phyloP scores from a whole-genome alignment of 2,797 vertebrate species.

The Melanitta fusca region DNA sequence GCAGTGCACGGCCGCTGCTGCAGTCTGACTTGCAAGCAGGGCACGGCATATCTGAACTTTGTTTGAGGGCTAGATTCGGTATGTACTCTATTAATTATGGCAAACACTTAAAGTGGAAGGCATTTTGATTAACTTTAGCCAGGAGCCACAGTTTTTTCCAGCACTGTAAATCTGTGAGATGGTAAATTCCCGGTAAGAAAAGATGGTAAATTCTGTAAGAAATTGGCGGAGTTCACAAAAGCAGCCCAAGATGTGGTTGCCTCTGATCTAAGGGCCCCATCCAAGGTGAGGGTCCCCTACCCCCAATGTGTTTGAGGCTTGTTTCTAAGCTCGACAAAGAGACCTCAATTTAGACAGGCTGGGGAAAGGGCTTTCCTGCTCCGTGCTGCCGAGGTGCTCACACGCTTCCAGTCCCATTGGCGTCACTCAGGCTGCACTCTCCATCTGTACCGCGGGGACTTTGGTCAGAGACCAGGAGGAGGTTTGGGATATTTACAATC shows the following conservation, averaged over 20 bases:
- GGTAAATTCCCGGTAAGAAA: background rate
- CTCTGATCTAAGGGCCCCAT: background rate
- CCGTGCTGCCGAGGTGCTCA: rapidly evolving
- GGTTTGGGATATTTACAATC: background rate
- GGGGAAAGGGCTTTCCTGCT: background rate
- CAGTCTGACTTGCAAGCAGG: background rate
- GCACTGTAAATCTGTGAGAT: rapidly evolving
- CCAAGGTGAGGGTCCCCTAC: background rate
- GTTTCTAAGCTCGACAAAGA: background rate
- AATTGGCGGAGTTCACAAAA: background rate
- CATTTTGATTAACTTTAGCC: background rate
- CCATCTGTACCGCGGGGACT: rapidly evolving
- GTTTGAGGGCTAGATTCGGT: background rate
- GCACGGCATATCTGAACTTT: background rate
- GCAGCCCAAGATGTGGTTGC: background rate
- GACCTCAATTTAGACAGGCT: background rate
- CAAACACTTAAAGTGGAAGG: background rate
- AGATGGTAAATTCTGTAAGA: background rate
- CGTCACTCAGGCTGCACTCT: background rate
- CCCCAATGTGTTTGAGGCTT: background rate
- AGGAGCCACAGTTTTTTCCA: background rate
- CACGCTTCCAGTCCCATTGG: rapidly evolving
- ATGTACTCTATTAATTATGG: background rate
- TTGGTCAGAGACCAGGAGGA: rapidly evolving
- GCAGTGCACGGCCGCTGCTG: rapidly evolving